Evolutionary conservation across 2,113 vertebrate species (phyloP), one percentile per base, ranked within the genome.

Genomic region (Petrocephalus zakoni): DNA sequence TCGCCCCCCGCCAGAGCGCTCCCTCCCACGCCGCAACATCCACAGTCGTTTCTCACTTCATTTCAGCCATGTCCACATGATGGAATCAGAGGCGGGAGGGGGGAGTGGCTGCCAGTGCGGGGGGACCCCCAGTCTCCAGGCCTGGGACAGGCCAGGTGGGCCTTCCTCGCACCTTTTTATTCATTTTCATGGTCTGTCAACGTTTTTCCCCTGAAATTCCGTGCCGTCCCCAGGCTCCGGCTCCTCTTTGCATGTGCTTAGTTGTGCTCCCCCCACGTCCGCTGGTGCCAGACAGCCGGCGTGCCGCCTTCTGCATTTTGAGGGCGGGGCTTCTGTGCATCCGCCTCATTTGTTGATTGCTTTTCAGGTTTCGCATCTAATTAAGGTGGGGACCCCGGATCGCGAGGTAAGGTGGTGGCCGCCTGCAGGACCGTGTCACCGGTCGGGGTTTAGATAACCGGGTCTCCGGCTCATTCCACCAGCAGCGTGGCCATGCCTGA

Each of bases 61-160:
- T 92, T 93, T 93, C 91, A 93, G 91, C 92, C 89, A 93, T 22
- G 90, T 94, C 93, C 95, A 93, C 95, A 95, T 94, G 94, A 94
- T 91, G 92, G 89, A 91, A 92, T 94, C 89, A 92, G 94, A 89
- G 55, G 88, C 81, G 91, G 91, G 91, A 90, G 21, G 64, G 90
- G 93, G 85, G 90, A 86, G 90, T 90, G 89, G 90, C 88, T 86
- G 81, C 87, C 87, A 68, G 53, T 53, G 89, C 89, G 88, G 47
- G 91, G 91, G 82, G 82, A n/a, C n/a, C 0, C 0, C 29, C 29
- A 37, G 29, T 29, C 68, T 75, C 4, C 0, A 9, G 34, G 56
- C 25, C 34, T 34, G 21, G 53, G 25, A 7, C 72, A 0, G 34
- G 78, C 0, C 42, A 58, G 25, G 21, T 52, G 34, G 13, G 2